phyloP scores from a whole-genome alignment of 2,113 vertebrate genomes.

The Callipepla californica region DNA sequence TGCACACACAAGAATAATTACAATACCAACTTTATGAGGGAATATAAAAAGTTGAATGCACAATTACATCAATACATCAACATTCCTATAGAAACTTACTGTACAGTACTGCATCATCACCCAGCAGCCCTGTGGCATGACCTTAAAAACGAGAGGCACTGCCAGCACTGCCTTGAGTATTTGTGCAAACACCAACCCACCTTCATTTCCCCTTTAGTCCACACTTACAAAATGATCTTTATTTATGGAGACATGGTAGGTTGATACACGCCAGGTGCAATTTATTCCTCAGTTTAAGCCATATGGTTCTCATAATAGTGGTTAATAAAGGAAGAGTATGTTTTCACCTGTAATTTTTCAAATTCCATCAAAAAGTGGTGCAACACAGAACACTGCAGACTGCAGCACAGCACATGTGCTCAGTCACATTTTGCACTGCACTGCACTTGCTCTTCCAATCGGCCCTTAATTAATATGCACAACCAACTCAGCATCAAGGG shows the following conservation, averaged over 20 bases:
- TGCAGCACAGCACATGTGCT: slow-evolving; percentile 23
- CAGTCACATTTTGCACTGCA: slow-evolving; percentile 45
- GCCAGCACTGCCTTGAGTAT: background rate
- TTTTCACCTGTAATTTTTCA: slow-evolving; percentile 61
- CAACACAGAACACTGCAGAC: slow-evolving; percentile 18
- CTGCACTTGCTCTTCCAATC: slow-evolving; percentile 46
- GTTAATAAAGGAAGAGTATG: slow-evolving; percentile 42
- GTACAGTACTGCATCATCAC: background rate
- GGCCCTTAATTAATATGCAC: slow-evolving; percentile 55
- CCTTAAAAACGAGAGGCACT: background rate
- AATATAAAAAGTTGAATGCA: background rate
- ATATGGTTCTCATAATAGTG: slow-evolving; percentile 47
- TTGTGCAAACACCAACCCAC: background rate
- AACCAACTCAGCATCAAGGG: slow-evolving; percentile 18
- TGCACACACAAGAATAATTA: background rate
- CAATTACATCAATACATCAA: background rate
- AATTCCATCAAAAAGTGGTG: slow-evolving; percentile 36
- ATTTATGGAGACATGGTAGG: background rate
- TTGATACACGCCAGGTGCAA: slow-evolving; percentile 1
- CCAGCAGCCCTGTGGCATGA: background rate
- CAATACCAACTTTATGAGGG: background rate
- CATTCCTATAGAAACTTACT: background rate
- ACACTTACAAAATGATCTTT: slow-evolving; percentile 7
- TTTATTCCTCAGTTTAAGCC: slow-evolving; percentile 16
- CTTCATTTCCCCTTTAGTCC: slow-evolving; percentile 42